These are phyloP conservation scores for Clepsis dumicolana DNA, from an alignment of 2,888 invertebrate species.

Conservation along the genomic window DNA sequence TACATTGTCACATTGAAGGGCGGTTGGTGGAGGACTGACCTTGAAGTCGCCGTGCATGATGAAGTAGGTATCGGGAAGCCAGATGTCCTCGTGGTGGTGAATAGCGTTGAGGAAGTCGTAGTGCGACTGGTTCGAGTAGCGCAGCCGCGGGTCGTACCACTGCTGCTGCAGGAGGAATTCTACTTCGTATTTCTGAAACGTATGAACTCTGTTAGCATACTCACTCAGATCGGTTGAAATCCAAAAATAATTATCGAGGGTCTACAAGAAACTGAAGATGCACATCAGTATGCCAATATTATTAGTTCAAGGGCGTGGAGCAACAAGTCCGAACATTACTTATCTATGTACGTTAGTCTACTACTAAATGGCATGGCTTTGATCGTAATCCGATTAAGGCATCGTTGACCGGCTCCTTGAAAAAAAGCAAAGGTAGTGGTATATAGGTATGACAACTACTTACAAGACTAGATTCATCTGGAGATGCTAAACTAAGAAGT, in stretches of 20 bases:
- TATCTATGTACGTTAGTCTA: conserved; percentile 7
- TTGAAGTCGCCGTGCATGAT: conserved; percentile 99
- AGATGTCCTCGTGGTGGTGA: conserved; percentile 96
- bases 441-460: conserved; percentile 75
- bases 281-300: neutral
- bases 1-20: conserved; percentile 22
- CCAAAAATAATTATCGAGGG: neutral
- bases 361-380: conserved; percentile 28
- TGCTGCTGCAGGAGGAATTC: conserved; percentile 97
- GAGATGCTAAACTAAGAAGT: conserved; percentile 96
- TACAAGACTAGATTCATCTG: conserved; percentile 98
- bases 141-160: conserved; percentile 96
- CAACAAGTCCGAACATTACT: conserved; percentile 11
- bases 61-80: conserved; percentile 98
- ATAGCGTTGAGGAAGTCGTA: conserved; percentile 96
- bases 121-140: conserved; percentile 94
- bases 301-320: neutral
- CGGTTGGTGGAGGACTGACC: conserved; percentile 58
- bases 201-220: conserved; percentile 23
- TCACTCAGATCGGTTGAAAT: neutral
- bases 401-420: conserved; percentile 5
- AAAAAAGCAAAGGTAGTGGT: conserved; percentile 16
- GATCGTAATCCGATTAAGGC: conserved; percentile 17
- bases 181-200: conserved; percentile 96
- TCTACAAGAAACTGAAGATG: neutral